Percentiles rank a stretch among this genome's conserved stretches.
phyloP scores from a whole-genome alignment of 2,113 vertebrate genomes.

The Psittacula cyanocephala region DNA sequence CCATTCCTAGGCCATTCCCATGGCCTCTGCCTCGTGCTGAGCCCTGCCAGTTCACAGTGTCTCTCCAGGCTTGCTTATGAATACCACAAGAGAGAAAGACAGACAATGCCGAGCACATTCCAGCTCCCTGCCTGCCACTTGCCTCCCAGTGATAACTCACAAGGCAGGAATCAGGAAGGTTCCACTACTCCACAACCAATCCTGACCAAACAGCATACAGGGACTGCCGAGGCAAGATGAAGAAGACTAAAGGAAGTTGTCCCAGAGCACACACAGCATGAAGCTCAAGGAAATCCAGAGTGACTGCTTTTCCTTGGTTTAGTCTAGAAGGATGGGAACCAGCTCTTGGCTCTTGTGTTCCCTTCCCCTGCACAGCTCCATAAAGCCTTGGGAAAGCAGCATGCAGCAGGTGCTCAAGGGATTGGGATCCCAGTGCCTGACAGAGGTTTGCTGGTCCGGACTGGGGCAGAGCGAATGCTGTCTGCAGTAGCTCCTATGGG shows the following conservation, averaged over 20 bases:
- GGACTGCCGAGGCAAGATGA: neutral
- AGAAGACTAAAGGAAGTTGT: too few relatives aligned
- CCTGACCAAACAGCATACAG: neutral
- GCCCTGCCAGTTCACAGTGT: neutral
- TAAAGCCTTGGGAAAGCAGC: accelerated
- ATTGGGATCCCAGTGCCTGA: neutral
- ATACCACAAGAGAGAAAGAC: neutral
- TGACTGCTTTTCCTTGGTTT: accelerated
- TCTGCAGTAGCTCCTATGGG: neutral
- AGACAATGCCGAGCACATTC: accelerated
- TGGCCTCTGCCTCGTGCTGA: neutral
- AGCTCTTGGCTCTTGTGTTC: accelerated
- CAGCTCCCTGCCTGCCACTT: neutral
- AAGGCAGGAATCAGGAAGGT: neutral
- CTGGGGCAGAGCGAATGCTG: neutral
- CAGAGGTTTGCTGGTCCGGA: neutral
- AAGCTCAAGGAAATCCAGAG: neutral
- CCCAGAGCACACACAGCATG: neutral
- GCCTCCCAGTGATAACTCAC: neutral
- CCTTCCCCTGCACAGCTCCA: accelerated
- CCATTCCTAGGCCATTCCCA: neutral
- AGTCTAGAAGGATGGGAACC: too few relatives aligned
- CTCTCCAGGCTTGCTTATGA: neutral
- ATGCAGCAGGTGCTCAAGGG: neutral
- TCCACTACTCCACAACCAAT: neutral